Conservation (phyloP, 2,888 invertebrate genomes). For the Campaea margaritaria region DNA sequence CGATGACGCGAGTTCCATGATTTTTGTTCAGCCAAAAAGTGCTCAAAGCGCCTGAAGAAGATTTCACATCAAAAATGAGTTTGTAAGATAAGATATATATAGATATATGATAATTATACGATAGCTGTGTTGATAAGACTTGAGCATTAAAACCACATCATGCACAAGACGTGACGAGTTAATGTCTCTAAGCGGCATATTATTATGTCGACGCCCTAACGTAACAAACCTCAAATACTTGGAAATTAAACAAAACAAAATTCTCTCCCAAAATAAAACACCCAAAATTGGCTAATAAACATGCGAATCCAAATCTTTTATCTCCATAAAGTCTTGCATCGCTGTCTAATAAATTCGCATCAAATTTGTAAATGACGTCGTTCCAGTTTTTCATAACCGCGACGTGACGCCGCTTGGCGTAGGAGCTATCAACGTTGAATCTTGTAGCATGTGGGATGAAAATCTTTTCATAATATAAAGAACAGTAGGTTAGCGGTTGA, state of each 20-base stretch:
- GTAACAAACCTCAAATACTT: too few species aligned
- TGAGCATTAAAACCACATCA: too few species aligned
- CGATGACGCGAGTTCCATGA: too few species aligned
- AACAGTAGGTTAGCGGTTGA: background rate
- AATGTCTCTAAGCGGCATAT: too few species aligned
- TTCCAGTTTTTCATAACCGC: slow-evolving; percentile 34
- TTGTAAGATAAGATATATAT: too few species aligned
- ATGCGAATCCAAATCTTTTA: slow-evolving; percentile 22
- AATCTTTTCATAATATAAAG: background rate
- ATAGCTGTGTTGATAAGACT: too few species aligned
- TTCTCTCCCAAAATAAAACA: background rate
- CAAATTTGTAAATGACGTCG: slow-evolving; percentile 39
- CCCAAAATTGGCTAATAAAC: slow-evolving; percentile 14
- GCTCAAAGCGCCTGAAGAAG: too few species aligned
- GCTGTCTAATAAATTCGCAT: slow-evolving; percentile 36
- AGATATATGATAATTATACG: too few species aligned
- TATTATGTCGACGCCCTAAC: too few species aligned
- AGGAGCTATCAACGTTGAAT: slow-evolving; percentile 7
- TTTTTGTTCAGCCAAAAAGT: too few species aligned
- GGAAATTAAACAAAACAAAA: background rate
- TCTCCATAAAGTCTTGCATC: slow-evolving; percentile 25
- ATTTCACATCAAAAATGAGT: too few species aligned
- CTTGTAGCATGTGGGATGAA: background rate
- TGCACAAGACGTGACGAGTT: too few species aligned
- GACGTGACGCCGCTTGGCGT: slow-evolving; percentile 15